A percentile compares a stretch with the other conserved stretches of the same genome.
These are phyloP conservation scores for Hydra vulgaris DNA, from an alignment of 30 jellyfish, hydroid and myxozoan species.

Conservation along the genomic window DNA sequence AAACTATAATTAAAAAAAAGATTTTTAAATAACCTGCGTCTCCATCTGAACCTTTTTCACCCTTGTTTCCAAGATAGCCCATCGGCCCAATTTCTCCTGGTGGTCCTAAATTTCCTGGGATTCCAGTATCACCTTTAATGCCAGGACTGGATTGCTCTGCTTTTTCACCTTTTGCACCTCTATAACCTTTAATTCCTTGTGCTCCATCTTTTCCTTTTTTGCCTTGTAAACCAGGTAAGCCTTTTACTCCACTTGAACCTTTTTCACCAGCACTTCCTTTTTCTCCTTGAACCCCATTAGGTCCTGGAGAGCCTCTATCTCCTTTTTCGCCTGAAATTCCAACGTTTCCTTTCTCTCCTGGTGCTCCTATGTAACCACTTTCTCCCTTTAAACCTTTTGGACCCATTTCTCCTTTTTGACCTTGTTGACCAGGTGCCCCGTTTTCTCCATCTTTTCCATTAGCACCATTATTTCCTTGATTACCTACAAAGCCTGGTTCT, in stretches of 20 bases:
- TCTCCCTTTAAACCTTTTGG: slow-evolving; percentile 1
- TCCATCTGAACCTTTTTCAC: slow-evolving; percentile 57
- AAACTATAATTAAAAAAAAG: no score
- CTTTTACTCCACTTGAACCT: slow-evolving; percentile 39
- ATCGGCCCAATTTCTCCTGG: slow-evolving; percentile 68
- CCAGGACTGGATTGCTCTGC: slow-evolving; percentile 66
- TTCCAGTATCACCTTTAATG: slow-evolving; percentile 77
- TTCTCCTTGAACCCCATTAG: slow-evolving; percentile 36
- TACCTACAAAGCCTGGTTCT: neutral
- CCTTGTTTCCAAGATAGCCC: slow-evolving; percentile 65
- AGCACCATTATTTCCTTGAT: neutral
- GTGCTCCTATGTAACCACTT: slow-evolving; percentile 43
- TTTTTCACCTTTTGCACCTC: slow-evolving; percentile 17
- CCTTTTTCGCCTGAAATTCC: neutral
- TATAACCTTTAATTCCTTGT: slow-evolving; percentile 14
- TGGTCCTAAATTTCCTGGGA: slow-evolving; percentile 54
- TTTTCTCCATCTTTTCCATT: neutral
- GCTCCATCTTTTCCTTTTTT: slow-evolving; percentile 22
- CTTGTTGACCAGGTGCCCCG: slow-evolving; percentile 11
- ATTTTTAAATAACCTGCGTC: slow-evolving; percentile 42
- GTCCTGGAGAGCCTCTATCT: slow-evolving; percentile 28
- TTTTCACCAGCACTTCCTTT: slow-evolving; percentile 36
- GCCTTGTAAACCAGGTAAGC: slow-evolving; percentile 37
- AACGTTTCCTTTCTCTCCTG: slow-evolving; percentile 45
- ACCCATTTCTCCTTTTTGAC: slow-evolving; percentile 1